These are phyloP conservation scores for Willowsia nigromaculata DNA, from an alignment of 2,888 invertebrate genomes.

Conservation along the genomic window DNA sequence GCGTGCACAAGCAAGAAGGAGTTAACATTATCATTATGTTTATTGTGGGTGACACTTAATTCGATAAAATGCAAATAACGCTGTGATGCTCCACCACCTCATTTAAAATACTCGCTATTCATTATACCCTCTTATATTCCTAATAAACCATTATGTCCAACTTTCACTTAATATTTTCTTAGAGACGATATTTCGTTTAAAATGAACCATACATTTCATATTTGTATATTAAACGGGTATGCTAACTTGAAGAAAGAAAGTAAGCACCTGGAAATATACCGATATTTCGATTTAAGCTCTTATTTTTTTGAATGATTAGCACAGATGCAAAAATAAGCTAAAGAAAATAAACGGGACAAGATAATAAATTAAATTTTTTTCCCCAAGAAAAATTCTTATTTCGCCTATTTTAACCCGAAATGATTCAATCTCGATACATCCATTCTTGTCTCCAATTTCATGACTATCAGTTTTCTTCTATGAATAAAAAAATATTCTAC, in stretches of 20 bases:
- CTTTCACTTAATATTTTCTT: too few relatives aligned
- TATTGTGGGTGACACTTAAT: slow-evolving; percentile 48
- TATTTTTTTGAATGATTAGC: slow-evolving; percentile 62
- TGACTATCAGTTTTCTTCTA: too few relatives aligned
- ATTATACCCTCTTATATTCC: too few relatives aligned
- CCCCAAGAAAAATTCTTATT: neutral
- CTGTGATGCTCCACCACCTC: slow-evolving; percentile 61
- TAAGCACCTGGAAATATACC: too few relatives aligned
- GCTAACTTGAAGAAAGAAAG: too few relatives aligned
- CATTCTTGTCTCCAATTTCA: too few relatives aligned
- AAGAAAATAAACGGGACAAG: slow-evolving; percentile 1
- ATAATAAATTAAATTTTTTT: neutral
- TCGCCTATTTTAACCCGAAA: neutral
- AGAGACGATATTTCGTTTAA: neutral
- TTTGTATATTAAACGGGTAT: too few relatives aligned
- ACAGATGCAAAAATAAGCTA: slow-evolving; percentile 40
- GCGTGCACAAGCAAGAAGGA: slow-evolving; percentile 36
- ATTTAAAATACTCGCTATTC: too few relatives aligned
- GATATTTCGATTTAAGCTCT: too few relatives aligned
- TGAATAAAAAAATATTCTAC: too few relatives aligned
- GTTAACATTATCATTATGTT: slow-evolving; percentile 45
- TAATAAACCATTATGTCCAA: too few relatives aligned
- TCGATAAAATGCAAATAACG: slow-evolving; percentile 46
- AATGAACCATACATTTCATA: neutral
- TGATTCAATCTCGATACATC: neutral